Evolutionary conservation across 2,888 invertebrate species (phyloP).

Genomic region (Drosophila affinis): DNA sequence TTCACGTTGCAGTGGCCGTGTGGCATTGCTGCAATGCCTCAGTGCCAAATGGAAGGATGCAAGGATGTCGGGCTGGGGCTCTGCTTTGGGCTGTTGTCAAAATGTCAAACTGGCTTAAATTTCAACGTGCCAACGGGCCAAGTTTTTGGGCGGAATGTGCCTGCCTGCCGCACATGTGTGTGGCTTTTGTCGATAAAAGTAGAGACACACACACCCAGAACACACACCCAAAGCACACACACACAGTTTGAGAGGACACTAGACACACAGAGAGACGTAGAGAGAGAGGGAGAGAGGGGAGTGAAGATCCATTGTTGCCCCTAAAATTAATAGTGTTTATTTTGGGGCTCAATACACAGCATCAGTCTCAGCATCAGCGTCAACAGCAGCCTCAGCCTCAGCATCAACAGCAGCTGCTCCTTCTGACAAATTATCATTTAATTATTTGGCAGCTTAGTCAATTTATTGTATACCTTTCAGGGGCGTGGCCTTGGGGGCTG

Average conservation of each 20-base stretch:
- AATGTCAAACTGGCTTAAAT: constrained; percentile 41
- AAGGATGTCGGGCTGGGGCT: too few relatives aligned
- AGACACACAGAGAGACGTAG: background rate
- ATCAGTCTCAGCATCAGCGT: background rate
- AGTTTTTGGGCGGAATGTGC: constrained; percentile 25
- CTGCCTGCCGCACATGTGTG: constrained; percentile 38
- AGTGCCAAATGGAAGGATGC: background rate
- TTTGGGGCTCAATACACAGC: constrained; percentile 16
- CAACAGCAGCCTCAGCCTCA: background rate
- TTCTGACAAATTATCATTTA: constrained; percentile 73
- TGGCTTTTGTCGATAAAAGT: constrained; percentile 25
- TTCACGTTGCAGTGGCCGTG: constrained; percentile 1
- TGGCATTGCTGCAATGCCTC: constrained; percentile 17
- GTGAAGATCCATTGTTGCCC: constrained; percentile 47
- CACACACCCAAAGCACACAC: too few relatives aligned
- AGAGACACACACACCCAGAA: constrained; percentile 2
- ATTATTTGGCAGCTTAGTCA: constrained; percentile 59
- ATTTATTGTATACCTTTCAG: background rate
- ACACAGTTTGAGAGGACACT: background rate
- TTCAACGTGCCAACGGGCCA: constrained; percentile 13
- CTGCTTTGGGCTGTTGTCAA: constrained; percentile 23
- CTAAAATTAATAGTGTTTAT: constrained; percentile 50
- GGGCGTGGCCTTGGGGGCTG: constrained; percentile 2
- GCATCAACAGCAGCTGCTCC: constrained; percentile 48
- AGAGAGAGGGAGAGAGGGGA: background rate